These are phyloP conservation scores for Noturus placidus DNA, from an alignment of 2,113 vertebrate species.

Conservation along the genomic window DNA sequence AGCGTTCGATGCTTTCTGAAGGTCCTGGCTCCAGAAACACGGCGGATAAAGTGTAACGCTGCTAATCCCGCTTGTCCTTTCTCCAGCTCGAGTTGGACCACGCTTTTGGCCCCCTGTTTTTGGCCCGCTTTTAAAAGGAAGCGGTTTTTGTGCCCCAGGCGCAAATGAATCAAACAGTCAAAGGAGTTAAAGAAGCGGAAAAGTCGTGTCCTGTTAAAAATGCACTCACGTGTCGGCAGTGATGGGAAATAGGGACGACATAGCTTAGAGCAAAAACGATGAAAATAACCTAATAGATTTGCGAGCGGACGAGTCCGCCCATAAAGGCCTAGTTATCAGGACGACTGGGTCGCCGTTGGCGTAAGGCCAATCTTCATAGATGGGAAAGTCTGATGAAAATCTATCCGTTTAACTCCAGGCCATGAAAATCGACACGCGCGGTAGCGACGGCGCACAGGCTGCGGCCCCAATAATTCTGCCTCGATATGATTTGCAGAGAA, in stretches of 20 bases:
- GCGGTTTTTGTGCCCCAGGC: slow-evolving; percentile 34
- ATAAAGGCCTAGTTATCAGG: slow-evolving; percentile 11
- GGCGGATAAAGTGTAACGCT: slow-evolving; percentile 28
- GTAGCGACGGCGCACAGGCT: not conserved
- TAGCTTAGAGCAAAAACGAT: slow-evolving; percentile 37
- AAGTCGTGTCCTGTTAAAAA: slow-evolving; percentile 40
- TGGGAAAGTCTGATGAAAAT: slow-evolving; percentile 21
- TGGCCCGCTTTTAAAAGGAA: slow-evolving; percentile 52
- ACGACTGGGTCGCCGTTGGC: not conserved
- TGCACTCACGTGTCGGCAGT: slow-evolving; percentile 7
- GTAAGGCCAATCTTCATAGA: slow-evolving; percentile 14
- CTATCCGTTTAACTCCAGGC: slow-evolving; percentile 22
- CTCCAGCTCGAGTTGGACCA: slow-evolving; percentile 44
- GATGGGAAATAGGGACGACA: slow-evolving; percentile 45
- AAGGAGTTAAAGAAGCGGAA: slow-evolving; percentile 36
- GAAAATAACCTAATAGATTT: slow-evolving; percentile 31
- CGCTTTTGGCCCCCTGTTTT: slow-evolving; percentile 25
- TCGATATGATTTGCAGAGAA: slow-evolving; percentile 22
- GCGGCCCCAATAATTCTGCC: slow-evolving; percentile 4
- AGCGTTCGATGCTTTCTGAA: slow-evolving; percentile 50
- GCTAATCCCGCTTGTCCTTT: slow-evolving; percentile 46
- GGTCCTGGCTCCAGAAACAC: slow-evolving; percentile 33
- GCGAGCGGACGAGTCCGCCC: slow-evolving; percentile 16
- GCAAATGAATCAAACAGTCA: slow-evolving; percentile 44
- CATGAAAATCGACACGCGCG: slow-evolving; percentile 22